Conservation (phyloP, 1,140 invertebrate genomes). For the Caenorhabditis briggsae region DNA sequence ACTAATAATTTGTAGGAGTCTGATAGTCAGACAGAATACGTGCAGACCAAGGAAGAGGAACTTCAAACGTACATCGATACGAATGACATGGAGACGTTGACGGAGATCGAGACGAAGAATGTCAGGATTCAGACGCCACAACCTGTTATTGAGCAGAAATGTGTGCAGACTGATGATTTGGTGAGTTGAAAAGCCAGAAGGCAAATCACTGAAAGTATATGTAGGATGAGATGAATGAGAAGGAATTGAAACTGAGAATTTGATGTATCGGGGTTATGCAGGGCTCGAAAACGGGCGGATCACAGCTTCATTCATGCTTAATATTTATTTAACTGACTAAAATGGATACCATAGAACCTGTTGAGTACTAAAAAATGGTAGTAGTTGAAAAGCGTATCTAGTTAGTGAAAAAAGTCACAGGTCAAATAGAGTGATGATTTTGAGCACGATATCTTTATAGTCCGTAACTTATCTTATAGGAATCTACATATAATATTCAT, state of each 20-base stretch:
- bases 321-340: too few relatives aligned
- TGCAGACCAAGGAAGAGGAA: conserved; percentile 68
- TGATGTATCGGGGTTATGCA: too few relatives aligned
- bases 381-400: background rate
- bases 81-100: conserved; percentile 72
- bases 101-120: conserved; percentile 72
- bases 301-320: too few relatives aligned
- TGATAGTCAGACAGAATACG: conserved; percentile 71
- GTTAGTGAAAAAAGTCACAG: too few relatives aligned
- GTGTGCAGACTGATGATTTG: conserved; percentile 67
- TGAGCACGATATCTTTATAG: too few relatives aligned
- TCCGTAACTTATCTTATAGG: too few relatives aligned
- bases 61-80: conserved; percentile 74
- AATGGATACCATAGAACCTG: too few relatives aligned
- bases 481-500: too few relatives aligned
- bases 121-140: conserved; percentile 73
- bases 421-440: too few relatives aligned
- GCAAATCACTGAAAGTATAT: background rate
- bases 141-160: conserved; percentile 67
- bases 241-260: background rate
- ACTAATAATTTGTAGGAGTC: conserved; percentile 57
- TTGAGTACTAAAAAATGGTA: too few relatives aligned
- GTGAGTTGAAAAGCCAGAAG: background rate
- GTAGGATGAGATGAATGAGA: background rate
- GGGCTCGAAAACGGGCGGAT: too few relatives aligned